phyloP scores from a whole-genome alignment of 37 sponge, comb jelly and placozoan species.

The Tethya wilhelma region DNA sequence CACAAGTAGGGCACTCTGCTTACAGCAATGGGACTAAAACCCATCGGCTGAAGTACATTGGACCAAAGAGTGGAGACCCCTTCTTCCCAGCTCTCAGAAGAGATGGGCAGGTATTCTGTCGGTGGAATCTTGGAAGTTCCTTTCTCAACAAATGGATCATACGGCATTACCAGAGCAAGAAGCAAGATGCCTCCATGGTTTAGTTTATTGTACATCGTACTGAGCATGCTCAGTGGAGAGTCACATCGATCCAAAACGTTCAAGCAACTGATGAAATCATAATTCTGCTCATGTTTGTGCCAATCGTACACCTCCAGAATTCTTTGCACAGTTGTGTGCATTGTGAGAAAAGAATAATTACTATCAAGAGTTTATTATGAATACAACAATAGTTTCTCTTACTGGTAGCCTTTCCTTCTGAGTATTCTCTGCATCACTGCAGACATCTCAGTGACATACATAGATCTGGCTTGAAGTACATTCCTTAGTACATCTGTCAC shows the following conservation, averaged over 20 bases:
- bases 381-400: constrained; percentile 1
- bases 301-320: constrained; percentile 45
- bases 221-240: constrained; percentile 56
- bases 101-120: constrained; percentile 42
- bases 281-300: constrained; percentile 11
- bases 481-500: constrained; percentile 45
- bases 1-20: constrained; percentile 72
- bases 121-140: constrained; percentile 22
- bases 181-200: constrained; percentile 43
- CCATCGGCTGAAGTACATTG: constrained; percentile 44
- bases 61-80: constrained; percentile 32
- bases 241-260: constrained; percentile 82
- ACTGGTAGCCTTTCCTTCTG: constrained; percentile 49
- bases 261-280: constrained; percentile 64
- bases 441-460: constrained; percentile 64
- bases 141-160: constrained; percentile 61
- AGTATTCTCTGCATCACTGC: constrained; percentile 50
- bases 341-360: neutral
- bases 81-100: constrained; percentile 41
- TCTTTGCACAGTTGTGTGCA: no score
- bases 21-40: constrained; percentile 41
- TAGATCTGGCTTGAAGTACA: neutral
- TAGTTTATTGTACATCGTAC: constrained; percentile 25
- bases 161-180: constrained; percentile 63
- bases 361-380: neutral